phyloP scores from a whole-genome alignment of 2,113 vertebrate species.

The Varanus salvator region DNA sequence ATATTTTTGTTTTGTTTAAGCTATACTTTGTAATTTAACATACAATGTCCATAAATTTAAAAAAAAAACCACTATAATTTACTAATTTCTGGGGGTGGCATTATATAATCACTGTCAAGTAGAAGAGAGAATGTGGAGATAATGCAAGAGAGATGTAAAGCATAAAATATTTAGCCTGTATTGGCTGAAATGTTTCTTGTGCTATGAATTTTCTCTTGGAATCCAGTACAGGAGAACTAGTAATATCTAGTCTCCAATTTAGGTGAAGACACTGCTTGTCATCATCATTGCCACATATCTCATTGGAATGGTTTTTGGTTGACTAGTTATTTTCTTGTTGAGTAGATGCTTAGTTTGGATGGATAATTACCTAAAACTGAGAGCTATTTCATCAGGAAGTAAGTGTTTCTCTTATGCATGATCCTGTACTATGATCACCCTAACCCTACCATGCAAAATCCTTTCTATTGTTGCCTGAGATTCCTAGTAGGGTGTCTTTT shows the following conservation, averaged over 20 bases:
- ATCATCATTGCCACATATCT: too few relatives aligned
- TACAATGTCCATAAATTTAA: conserved; percentile 61
- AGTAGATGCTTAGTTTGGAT: background rate
- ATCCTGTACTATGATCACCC: background rate
- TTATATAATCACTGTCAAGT: conserved; percentile 43
- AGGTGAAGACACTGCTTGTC: background rate
- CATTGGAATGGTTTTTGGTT: background rate
- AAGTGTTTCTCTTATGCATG: background rate
- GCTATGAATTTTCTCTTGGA: background rate
- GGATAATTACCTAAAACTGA: background rate
- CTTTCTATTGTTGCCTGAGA: background rate
- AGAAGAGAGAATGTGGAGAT: conserved; percentile 47
- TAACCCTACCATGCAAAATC: background rate
- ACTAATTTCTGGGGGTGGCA: conserved; percentile 42
- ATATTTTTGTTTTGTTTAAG: conserved; percentile 63
- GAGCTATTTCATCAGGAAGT: background rate
- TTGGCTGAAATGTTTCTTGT: background rate
- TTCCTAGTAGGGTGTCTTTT: too few relatives aligned
- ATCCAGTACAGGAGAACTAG: background rate
- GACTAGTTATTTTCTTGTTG: background rate
- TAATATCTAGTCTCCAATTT: background rate
- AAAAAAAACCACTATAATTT: conserved; percentile 57
- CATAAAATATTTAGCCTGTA: background rate
- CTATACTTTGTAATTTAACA: conserved; percentile 43
- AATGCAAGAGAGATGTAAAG: conserved; percentile 33